Percentiles rank a stretch among this genome's conserved stretches.
Evolutionary conservation across 2,797 vertebrate genomes (phyloP).

Genomic region (Crenuchus spilurus): DNA sequence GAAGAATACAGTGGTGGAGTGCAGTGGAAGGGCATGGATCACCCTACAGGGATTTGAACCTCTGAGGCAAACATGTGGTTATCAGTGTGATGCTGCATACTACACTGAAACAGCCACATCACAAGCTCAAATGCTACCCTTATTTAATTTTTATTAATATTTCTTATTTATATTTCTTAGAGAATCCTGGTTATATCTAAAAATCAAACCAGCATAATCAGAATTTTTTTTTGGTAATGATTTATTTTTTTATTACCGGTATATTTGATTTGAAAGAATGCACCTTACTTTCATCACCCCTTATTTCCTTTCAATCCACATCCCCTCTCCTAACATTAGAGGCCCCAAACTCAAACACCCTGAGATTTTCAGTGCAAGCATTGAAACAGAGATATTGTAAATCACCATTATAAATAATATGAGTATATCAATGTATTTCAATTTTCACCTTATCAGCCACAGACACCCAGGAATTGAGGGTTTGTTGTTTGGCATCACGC

Average conservation of each 20-base stretch:
- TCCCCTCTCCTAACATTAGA: no score
- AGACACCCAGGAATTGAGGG: background rate
- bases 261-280: no score
- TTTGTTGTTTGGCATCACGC: background rate
- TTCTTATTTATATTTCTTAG: background rate
- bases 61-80: background rate
- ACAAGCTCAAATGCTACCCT: background rate
- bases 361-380: no score
- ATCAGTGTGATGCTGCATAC: background rate
- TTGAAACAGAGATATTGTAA: no score
- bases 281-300: no score
- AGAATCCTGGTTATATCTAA: background rate
- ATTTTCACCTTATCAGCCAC: background rate
- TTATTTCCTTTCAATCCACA: no score
- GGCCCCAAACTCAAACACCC: no score
- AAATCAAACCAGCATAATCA: no score
- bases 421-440: background rate
- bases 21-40: background rate
- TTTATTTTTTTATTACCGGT: no score
- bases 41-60: background rate
- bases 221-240: no score
- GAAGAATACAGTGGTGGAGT: constrained; percentile 1
- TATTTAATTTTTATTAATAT: background rate
- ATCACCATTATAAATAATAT: no score
- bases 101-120: background rate